Base-by-base conservation (phyloP, 2,888 invertebrate species). In the Danaus chrysippus region DNA sequence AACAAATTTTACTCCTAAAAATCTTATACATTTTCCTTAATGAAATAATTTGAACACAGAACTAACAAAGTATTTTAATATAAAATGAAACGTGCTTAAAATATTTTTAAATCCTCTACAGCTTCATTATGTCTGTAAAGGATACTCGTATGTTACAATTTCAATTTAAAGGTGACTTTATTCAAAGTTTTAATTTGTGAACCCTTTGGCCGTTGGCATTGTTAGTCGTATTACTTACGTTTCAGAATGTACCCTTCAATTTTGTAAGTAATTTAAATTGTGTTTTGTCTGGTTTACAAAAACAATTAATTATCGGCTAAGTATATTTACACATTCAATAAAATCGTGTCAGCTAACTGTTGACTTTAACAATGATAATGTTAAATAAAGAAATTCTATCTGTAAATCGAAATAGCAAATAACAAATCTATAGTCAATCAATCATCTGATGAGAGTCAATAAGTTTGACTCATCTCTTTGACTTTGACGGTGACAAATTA, bases 141-240 rank as follows among this genome's bases (percentile, higher is more conserved):
- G 63, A 41, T 55, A n/a, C n/a, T n/a, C n/a, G n/a, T n/a, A 65
- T 55, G 63, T 61, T 63, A 60, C 67, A 68, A 68, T 69, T 69
- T 66, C 66, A 64, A 68, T 68, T 65, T 62, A 66, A 69, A 66
- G 65, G 65, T 59, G 63, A 66, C 64, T 69, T 61, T 67, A 57
- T 62, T 63, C 64, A 54, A 63, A 65, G 63, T 66, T 69, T 67
- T 68, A 66, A 68, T 68, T 64, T 65, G 59, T 43, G 59, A 61
- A 63, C 63, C 67, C 66, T 69, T 69, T 41, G 53, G 59, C 17
- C 42, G 17, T 19, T 53, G 34, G 52, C 46, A 62, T 54, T 66
- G 54, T 58, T 66, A 49, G 17, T 11, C 43, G 23, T 34, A 34
- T 49, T 17, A 17, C 49, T 10, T 17, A 49, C 3, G 49, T 15